These are phyloP conservation scores for Horisme vitalbata DNA, from an alignment of 2,888 invertebrate genomes.

Conservation along the genomic window DNA sequence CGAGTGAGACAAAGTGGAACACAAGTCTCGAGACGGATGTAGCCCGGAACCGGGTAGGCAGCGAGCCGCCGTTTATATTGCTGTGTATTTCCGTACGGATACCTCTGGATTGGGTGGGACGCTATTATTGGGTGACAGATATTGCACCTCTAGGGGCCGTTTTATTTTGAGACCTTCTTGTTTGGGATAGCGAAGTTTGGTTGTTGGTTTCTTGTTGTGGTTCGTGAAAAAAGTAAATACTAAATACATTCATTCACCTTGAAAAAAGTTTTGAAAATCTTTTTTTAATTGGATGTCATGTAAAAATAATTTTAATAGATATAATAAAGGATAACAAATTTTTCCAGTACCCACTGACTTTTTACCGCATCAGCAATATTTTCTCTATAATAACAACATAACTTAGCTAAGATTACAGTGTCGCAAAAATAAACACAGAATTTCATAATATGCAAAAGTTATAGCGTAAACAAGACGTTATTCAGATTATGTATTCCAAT, in stretches of 20 bases:
- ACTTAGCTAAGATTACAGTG: slow-evolving; percentile 8
- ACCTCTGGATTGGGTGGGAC: slow-evolving; percentile 23
- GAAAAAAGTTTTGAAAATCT: no score
- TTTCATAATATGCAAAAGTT: slow-evolving; percentile 16
- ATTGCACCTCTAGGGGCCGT: slow-evolving; percentile 14
- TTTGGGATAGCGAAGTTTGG: no score
- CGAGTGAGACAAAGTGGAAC: slow-evolving; percentile 25
- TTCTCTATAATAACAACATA: neutral
- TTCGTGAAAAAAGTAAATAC: no score
- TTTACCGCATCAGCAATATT: no score
- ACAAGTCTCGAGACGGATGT: slow-evolving; percentile 25
- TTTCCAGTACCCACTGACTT: no score
- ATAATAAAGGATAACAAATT: no score
- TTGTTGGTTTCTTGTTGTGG: no score
- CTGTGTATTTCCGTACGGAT: slow-evolving; percentile 22
- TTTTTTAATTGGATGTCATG: no score
- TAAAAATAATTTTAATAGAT: no score
- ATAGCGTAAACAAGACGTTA: slow-evolving; percentile 22
- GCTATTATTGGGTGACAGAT: slow-evolving; percentile 29
- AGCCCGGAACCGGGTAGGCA: slow-evolving; percentile 26
- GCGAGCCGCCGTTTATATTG: slow-evolving; percentile 26
- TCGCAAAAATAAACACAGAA: slow-evolving; percentile 9
- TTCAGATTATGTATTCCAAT: slow-evolving; percentile 28
- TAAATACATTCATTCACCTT: no score
- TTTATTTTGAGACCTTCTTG: neutral